These are phyloP conservation scores for Drosophila multiciliata DNA, from an alignment of 2,888 invertebrate species.

Conservation along the genomic window DNA sequence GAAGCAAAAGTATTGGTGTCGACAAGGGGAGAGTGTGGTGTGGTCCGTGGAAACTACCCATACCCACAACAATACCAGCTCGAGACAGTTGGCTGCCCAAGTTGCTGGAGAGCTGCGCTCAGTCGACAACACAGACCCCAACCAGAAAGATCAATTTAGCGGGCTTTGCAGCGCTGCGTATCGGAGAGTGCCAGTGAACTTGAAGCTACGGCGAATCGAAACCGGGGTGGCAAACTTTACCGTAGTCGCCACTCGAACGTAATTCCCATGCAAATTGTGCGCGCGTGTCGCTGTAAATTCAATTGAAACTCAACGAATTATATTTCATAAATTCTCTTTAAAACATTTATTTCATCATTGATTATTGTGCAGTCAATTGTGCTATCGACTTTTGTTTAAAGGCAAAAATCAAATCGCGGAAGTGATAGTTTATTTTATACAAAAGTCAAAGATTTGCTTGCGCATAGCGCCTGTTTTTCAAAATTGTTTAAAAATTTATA, in stretches of 20 bases:
- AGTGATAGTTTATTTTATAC: conserved; percentile 36
- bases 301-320: conserved; percentile 48
- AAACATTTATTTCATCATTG: conserved; percentile 29
- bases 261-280: conserved; percentile 16
- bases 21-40: not conserved
- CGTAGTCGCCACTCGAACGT: conserved; percentile 13
- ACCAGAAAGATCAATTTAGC: conserved; percentile 69
- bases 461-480: not conserved
- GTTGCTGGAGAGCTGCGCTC: conserved; percentile 53
- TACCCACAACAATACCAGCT: conserved; percentile 24
- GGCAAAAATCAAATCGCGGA: conserved; percentile 53
- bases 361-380: conserved; percentile 55
- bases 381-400: conserved; percentile 37
- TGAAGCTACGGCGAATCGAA: conserved; percentile 14
- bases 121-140: conserved; percentile 69
- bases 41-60: not conserved
- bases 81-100: conserved; percentile 16
- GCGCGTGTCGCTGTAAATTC: conserved; percentile 13
- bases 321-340: conserved; percentile 14
- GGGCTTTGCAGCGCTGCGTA: conserved; percentile 36
- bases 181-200: conserved; percentile 44
- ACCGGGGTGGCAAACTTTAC: conserved; percentile 5
- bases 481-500: conserved; percentile 27
- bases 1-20: not conserved
- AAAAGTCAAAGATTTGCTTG: conserved; percentile 26